Evolutionary conservation across 2,888 invertebrate species (phyloP).

Genomic region (Gastrophysa polygoni): DNA sequence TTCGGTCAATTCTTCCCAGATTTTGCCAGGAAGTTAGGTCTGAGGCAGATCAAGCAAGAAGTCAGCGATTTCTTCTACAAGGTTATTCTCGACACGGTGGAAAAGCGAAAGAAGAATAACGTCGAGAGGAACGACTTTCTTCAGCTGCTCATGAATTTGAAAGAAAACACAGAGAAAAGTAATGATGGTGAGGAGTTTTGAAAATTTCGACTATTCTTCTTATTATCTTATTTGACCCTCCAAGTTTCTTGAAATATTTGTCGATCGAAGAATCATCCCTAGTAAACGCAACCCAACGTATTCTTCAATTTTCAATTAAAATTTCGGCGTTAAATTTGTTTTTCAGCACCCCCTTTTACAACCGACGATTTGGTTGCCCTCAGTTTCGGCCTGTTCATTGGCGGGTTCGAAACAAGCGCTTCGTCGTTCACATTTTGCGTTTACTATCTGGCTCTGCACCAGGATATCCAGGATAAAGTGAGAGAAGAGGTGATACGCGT

Average conservation of each 20-base stretch:
- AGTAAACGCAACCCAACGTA: too few species aligned
- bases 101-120: slow-evolving; percentile 57
- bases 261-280: too few species aligned
- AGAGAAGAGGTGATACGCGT: slow-evolving; percentile 3
- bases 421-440: slow-evolving; percentile 6
- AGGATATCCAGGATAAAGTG: slow-evolving; percentile 2
- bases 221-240: neutral
- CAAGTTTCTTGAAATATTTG: neutral
- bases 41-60: slow-evolving; percentile 22
- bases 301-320: neutral
- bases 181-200: neutral
- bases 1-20: slow-evolving; percentile 7
- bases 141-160: slow-evolving; percentile 56
- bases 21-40: neutral
- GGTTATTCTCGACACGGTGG: slow-evolving; percentile 56
- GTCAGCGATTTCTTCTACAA: slow-evolving; percentile 57
- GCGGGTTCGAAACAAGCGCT: slow-evolving; percentile 10
- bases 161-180: slow-evolving; percentile 20
- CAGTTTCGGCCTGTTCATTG: slow-evolving; percentile 12
- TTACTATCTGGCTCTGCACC: neutral
- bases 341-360: slow-evolving; percentile 1
- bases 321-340: neutral
- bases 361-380: slow-evolving; percentile 9
- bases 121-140: slow-evolving; percentile 62
- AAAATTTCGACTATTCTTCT: neutral